Percentiles rank a stretch among this genome's conserved stretches.
These are phyloP conservation scores for Actinia equina DNA, from an alignment of 64 coral and sea anemone genomes.

Conservation along the genomic window DNA sequence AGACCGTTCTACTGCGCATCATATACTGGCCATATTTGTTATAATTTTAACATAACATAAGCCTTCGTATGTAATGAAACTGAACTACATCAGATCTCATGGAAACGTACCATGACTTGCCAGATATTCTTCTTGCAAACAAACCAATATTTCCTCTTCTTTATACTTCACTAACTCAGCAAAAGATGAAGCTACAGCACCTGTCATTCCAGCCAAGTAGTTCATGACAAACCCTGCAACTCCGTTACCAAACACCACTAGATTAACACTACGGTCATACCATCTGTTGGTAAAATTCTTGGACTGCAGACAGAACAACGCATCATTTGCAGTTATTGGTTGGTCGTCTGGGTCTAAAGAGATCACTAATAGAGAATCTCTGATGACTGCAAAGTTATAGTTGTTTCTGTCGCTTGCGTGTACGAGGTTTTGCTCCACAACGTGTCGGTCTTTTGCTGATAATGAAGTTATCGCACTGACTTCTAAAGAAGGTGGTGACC, in stretches of 20 bases:
- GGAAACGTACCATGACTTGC: slow-evolving; percentile 14
- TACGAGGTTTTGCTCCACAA: slow-evolving; percentile 52
- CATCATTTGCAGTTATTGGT: slow-evolving; percentile 60
- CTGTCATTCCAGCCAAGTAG: slow-evolving; percentile 59
- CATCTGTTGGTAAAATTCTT: slow-evolving; percentile 74
- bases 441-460: slow-evolving; percentile 24
- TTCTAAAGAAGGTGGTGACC: neutral
- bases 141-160: slow-evolving; percentile 2
- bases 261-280: slow-evolving; percentile 62
- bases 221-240: slow-evolving; percentile 60
- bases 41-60: too few relatives aligned
- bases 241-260: slow-evolving; percentile 52
- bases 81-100: too few relatives aligned
- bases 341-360: slow-evolving; percentile 52
- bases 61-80: too few relatives aligned
- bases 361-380: slow-evolving; percentile 70
- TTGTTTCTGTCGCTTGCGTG: slow-evolving; percentile 33
- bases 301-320: slow-evolving; percentile 65
- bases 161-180: slow-evolving; percentile 11
- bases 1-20: too few relatives aligned
- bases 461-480: slow-evolving; percentile 57
- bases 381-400: slow-evolving; percentile 39
- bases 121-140: neutral
- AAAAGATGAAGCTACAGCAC: slow-evolving; percentile 40
- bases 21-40: too few relatives aligned